phyloP scores from a whole-genome alignment of 2,888 invertebrate genomes.

The Andrena marginata region DNA sequence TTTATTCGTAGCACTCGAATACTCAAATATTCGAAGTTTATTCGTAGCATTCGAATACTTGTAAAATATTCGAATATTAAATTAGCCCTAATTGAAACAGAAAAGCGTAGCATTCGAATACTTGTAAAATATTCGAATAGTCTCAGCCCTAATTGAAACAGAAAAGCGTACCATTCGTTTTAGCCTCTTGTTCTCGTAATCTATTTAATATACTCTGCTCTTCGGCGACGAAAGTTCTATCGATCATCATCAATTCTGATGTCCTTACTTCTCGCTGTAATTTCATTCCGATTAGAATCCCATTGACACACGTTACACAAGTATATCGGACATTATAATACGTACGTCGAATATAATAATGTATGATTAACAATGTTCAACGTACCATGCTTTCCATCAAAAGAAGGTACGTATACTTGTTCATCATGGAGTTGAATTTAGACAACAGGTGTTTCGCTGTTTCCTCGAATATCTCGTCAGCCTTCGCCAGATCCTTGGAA shows the following conservation, averaged over 20 bases:
- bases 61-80: too few relatives aligned
- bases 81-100: neutral
- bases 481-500: constrained; percentile 88
- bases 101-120: constrained; percentile 58
- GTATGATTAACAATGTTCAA: constrained; percentile 22
- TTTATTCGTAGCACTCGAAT: too few relatives aligned
- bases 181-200: constrained; percentile 86
- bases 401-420: constrained; percentile 90
- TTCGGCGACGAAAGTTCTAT: constrained; percentile 90
- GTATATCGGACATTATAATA: too few relatives aligned
- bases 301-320: neutral
- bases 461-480: constrained; percentile 90
- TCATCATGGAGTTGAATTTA: constrained; percentile 90
- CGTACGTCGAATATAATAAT: too few relatives aligned
- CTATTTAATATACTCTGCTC: constrained; percentile 89
- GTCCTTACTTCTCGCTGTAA: constrained; percentile 89
- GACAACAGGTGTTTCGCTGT: constrained; percentile 89
- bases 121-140: too few relatives aligned
- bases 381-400: constrained; percentile 93
- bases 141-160: neutral
- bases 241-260: constrained; percentile 92
- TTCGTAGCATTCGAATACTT: too few relatives aligned
- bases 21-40: too few relatives aligned
- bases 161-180: constrained; percentile 78
- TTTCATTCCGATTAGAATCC: constrained; percentile 51